Evolutionary conservation across 2,888 invertebrate genomes (phyloP).

Genomic region (Diplolepis rosae): DNA sequence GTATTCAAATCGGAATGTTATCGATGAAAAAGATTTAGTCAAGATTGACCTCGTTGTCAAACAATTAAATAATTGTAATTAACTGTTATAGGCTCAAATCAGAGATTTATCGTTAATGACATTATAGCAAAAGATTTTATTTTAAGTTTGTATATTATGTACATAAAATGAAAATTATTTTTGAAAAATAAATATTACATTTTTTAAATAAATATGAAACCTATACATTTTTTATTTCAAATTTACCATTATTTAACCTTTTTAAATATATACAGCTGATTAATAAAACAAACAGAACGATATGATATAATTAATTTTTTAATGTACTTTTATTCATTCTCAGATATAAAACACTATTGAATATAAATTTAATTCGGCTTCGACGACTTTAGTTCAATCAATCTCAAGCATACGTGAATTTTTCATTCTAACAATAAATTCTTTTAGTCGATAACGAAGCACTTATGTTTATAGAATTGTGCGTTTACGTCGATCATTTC

Average conservation of each 20-base stretch:
- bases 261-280: neutral
- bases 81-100: neutral
- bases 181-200: too few relatives aligned
- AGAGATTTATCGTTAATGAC: neutral
- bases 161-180: neutral
- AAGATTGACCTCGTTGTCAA: neutral
- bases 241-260: neutral
- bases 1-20: neutral
- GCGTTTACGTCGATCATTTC: neutral
- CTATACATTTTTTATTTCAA: neutral
- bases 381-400: neutral
- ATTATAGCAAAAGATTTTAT: neutral
- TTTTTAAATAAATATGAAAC: too few relatives aligned
- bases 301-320: neutral
- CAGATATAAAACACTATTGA: constrained; percentile 12
- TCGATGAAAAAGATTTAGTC: neutral
- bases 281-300: neutral
- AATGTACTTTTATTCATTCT: neutral
- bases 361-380: neutral
- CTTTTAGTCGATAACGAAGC: constrained; percentile 19
- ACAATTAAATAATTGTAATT: neutral
- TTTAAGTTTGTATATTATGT: neutral
- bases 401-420: neutral
- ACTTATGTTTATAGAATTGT: constrained; percentile 13
- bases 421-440: constrained; percentile 19